Percentiles rank a stretch among this genome's conserved stretches.
Evolutionary conservation across 2,797 vertebrate species (phyloP).

Genomic region (Halcyon smyrnensis): DNA sequence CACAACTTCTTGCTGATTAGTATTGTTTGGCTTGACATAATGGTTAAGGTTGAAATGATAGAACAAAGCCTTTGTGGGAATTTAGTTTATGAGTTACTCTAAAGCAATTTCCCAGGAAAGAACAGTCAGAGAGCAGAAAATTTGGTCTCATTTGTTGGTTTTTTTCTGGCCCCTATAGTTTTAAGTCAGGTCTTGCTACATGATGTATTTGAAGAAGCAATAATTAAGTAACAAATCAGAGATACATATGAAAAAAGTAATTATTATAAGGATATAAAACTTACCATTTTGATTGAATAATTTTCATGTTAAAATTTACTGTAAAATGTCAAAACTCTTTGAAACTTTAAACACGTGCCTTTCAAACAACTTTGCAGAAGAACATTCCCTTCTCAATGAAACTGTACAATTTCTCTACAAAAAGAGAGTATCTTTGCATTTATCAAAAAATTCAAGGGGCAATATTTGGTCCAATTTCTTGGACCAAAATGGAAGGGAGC

Average conservation of each 20-base stretch:
- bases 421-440: background rate
- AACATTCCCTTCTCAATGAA: background rate
- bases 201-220: background rate
- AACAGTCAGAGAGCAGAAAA: background rate
- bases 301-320: background rate
- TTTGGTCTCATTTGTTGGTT: background rate
- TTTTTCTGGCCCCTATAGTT: background rate
- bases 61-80: background rate
- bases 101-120: background rate
- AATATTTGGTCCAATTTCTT: background rate
- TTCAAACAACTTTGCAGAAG: background rate
- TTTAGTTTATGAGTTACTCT: background rate
- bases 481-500: background rate
- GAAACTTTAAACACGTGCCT: fast-evolving
- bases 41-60: background rate
- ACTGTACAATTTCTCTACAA: background rate
- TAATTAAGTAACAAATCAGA: background rate
- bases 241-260: background rate
- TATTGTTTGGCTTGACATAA: background rate
- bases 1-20: background rate
- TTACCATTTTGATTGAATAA: background rate
- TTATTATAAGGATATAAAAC: background rate
- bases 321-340: background rate
- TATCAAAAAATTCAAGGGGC: background rate
- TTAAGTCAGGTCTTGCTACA: background rate